Conservation (phyloP, 2,888 invertebrate genomes). For the Hemaris fuciformis region DNA sequence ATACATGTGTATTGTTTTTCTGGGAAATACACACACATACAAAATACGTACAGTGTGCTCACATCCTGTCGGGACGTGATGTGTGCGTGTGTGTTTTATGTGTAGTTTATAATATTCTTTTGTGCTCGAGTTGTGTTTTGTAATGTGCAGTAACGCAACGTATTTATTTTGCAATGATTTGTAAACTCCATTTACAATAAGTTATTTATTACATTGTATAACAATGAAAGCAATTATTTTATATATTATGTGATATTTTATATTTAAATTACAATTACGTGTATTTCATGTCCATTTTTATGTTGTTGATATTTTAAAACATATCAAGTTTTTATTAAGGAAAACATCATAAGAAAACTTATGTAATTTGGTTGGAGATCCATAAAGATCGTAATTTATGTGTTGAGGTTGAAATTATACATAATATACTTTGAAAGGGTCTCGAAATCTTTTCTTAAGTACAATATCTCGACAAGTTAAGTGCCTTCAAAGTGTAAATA, state of each 20-base stretch:
- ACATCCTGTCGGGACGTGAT: constrained; percentile 18
- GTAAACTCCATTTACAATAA: constrained; percentile 25
- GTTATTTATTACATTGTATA: constrained; percentile 24
- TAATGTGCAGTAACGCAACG: constrained; percentile 29
- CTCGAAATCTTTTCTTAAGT: no score
- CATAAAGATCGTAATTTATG: no score
- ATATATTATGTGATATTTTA: neutral
- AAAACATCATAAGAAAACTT: neutral
- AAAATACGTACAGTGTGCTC: constrained; percentile 8
- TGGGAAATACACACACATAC: constrained; percentile 26
- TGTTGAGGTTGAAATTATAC: no score
- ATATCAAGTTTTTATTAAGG: neutral
- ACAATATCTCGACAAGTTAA: no score
- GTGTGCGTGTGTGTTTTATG: constrained; percentile 18
- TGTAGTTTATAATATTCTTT: constrained; percentile 18
- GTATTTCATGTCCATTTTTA: neutral
- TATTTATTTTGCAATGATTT: constrained; percentile 11
- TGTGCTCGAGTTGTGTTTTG: constrained; percentile 43
- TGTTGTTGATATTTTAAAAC: neutral
- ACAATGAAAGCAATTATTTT: neutral
- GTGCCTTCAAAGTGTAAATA: no score
- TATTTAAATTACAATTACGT: neutral
- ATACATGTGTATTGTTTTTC: neutral
- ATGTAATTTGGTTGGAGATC: neutral
- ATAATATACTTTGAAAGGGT: no score